phyloP scores from a whole-genome alignment of 2,888 invertebrate species.

The Gerris lacustris region DNA sequence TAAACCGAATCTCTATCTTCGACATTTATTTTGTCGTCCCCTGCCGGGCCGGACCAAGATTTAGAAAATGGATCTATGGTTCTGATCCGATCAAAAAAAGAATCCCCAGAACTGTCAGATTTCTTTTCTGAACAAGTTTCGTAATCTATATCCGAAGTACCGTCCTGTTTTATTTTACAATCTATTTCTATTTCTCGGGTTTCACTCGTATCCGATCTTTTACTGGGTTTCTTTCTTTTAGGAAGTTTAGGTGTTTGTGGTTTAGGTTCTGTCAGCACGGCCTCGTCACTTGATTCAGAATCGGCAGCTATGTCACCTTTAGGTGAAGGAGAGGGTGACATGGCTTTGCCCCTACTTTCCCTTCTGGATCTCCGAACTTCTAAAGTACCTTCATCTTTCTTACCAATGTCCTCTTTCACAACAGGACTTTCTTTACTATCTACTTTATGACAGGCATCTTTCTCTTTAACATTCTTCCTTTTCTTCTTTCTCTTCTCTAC shows the following conservation, averaged over 20 bases:
- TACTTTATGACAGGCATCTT: neutral
- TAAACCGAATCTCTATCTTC: constrained; percentile 30
- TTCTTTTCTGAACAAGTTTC: constrained; percentile 24
- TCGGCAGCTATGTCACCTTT: constrained; percentile 21
- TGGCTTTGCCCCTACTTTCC: constrained; percentile 6
- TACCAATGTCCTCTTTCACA: neutral
- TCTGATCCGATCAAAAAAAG: constrained; percentile 12
- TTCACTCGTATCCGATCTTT: neutral
- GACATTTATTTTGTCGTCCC: neutral
- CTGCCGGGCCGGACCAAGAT: constrained; percentile 7
- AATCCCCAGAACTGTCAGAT: constrained; percentile 22
- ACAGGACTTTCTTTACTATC: neutral
- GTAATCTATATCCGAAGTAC: constrained; percentile 20
- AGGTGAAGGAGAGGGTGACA: constrained; percentile 9
- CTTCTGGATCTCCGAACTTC: constrained; percentile 5
- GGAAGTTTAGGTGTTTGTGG: neutral
- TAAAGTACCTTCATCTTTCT: neutral
- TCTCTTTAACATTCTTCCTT: neutral
- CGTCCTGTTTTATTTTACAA: constrained; percentile 16
- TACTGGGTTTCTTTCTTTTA: neutral
- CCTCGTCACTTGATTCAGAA: constrained; percentile 28
- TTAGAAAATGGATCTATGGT: neutral
- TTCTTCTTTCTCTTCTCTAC: constrained; percentile 2
- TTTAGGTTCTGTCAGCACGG: neutral
- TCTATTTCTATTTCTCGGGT: neutral